Conservation (phyloP, 2,888 invertebrate genomes). For the Lasioglossum calceatum region DNA sequence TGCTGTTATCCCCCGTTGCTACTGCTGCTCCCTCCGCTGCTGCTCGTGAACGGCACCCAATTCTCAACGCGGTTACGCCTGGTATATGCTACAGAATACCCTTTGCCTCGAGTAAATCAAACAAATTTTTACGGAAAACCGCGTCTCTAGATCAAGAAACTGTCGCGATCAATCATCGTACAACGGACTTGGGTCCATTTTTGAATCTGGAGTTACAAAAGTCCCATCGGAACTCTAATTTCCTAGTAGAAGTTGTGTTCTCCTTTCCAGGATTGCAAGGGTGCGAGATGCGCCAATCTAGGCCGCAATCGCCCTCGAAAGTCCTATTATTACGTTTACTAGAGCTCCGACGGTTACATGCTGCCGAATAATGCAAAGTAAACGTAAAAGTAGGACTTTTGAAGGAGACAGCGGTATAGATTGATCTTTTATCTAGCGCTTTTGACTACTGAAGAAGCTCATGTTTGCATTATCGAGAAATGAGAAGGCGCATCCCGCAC, state of each 20-base stretch:
- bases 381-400: no score
- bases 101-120: conserved; percentile 45
- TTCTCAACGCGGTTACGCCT: conserved; percentile 75
- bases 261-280: no score
- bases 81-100: conserved; percentile 62
- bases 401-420: no score
- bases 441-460: no score
- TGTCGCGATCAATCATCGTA: not conserved
- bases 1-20: conserved; percentile 72
- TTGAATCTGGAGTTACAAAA: not conserved
- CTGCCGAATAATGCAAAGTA: no score
- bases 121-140: conserved; percentile 13
- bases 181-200: not conserved
- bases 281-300: no score
- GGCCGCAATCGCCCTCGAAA: no score
- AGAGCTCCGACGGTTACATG: no score
- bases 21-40: conserved; percentile 58
- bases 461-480: no score
- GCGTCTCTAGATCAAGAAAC: not conserved
- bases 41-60: conserved; percentile 68
- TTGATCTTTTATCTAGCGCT: no score
- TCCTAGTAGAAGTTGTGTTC: not conserved
- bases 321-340: no score
- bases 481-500: no score
- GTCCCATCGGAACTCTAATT: not conserved